Percentiles rank a stretch among this genome's conserved stretches.
phyloP scores from a whole-genome alignment of 2,113 vertebrate genomes.

The western clawed frog (Xenopus tropicalis) region UCB_Xtro_10.0 CM004447.2:72704501-72705000 shows the following conservation, averaged over 20 bases:
- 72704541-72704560: too few relatives aligned
- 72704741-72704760: constrained; percentile 26
- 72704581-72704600: too few relatives aligned
- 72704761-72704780: constrained; percentile 22
- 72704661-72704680: constrained; percentile 19
- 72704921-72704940: neutral
- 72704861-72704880: neutral
- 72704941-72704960: neutral
- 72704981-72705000: neutral
- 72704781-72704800: constrained; percentile 33
- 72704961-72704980: neutral
- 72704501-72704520: too few relatives aligned
- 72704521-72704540: too few relatives aligned
- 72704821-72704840: constrained; percentile 24
- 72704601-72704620: neutral
- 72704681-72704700: constrained; percentile 33
- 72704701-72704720: constrained; percentile 16
- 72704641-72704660: constrained; percentile 1
- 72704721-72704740: constrained; percentile 34
- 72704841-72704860: constrained; percentile 26
- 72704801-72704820: constrained; percentile 36
- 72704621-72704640: neutral
- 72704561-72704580: too few relatives aligned
- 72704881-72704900: neutral
- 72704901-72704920: neutral